phyloP scores from a whole-genome alignment of 1,140 invertebrate species.

The Bombus sibiricus region DNA sequence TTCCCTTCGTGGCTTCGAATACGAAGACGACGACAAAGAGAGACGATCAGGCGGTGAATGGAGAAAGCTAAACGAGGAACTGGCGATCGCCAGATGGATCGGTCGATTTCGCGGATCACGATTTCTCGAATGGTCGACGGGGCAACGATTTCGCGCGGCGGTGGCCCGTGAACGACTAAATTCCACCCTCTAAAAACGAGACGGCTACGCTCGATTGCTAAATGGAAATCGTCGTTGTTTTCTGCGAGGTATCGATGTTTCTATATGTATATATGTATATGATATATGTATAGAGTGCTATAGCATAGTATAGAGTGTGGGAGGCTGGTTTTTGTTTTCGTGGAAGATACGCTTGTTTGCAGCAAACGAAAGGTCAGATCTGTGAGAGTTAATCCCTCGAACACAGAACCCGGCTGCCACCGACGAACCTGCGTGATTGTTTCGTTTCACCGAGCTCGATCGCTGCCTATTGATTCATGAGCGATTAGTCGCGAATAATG shows the following conservation, averaged over 20 bases:
- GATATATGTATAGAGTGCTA: no score
- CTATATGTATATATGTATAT: not conserved
- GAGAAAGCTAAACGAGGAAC: conserved; percentile 59
- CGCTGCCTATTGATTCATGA: conserved; percentile 45
- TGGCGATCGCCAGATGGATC: conserved; percentile 41
- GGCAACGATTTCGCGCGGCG: conserved; percentile 20
- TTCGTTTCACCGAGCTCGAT: conserved; percentile 41
- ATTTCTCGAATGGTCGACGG: conserved; percentile 20
- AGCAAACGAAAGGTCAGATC: conserved; percentile 33
- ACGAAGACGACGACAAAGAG: not conserved
- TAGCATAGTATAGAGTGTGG: no score
- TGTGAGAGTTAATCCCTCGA: conserved; percentile 28
- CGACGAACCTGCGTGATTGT: conserved; percentile 35
- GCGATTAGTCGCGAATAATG: conserved; percentile 51
- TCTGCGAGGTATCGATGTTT: not conserved
- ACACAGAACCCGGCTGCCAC: conserved; percentile 10
- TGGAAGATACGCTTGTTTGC: conserved; percentile 38
- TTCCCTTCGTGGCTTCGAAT: conserved; percentile 1
- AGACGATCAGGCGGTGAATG: conserved; percentile 33
- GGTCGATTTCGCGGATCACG: conserved; percentile 48
- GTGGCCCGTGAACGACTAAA: conserved; percentile 23
- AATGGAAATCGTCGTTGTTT: conserved; percentile 4
- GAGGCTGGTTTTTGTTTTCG: conserved; percentile 21
- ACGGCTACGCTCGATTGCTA: conserved; percentile 5
- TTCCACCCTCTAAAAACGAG: not conserved